Base-by-base conservation (phyloP, 2,888 invertebrate species). In the Archips xylosteana region DNA sequence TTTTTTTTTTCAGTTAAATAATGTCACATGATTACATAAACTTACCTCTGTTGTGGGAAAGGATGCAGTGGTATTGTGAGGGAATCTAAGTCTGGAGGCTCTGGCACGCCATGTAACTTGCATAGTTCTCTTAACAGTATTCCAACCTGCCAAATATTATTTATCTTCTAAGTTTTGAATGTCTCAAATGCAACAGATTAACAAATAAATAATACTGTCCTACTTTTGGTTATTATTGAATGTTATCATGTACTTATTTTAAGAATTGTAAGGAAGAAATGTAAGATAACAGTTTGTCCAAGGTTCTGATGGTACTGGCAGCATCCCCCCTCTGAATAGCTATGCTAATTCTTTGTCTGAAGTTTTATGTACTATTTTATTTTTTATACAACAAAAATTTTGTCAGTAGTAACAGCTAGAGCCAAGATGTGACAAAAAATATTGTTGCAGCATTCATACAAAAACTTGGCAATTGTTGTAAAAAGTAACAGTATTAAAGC, bases 91-190 rank as follows among this genome's bases (percentile, higher is more conserved):
- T 99, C 99, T 79, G 97, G 97, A 73, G 99, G 99, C 90, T 98
- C 97, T 75, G 98, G 97, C 80, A 99, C 96, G 84, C 97, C 97
- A 91, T 99, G 98, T 88, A 98, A 94, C 89, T 97, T 96, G 95
- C 99, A 99, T 86, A 99, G 95, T 94, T 99, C 98, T 89, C 97
- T 96, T 84, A 99, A 94, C 83, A 99, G 95, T 90, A 99, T 97
- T 89, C 97, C 97, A 80, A 98, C 97, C 96, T 98, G 96, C 75
- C 90, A 91, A 75, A 75, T 66, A 75, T 75, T 45, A 70, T 70
- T 71, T 66, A 15, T 12, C 60, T 12, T 57, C 12, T 45, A 45
- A 54, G 4, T 54, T 34, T 47, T 32, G 32, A 51, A 10, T 51
- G 10, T 34, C 5, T 12, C 15, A 15, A 15, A 60, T 67, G 9